Evolutionary conservation across 2,113 vertebrate genomes (phyloP).

Genomic region (Hippocampus barbouri): DNA sequence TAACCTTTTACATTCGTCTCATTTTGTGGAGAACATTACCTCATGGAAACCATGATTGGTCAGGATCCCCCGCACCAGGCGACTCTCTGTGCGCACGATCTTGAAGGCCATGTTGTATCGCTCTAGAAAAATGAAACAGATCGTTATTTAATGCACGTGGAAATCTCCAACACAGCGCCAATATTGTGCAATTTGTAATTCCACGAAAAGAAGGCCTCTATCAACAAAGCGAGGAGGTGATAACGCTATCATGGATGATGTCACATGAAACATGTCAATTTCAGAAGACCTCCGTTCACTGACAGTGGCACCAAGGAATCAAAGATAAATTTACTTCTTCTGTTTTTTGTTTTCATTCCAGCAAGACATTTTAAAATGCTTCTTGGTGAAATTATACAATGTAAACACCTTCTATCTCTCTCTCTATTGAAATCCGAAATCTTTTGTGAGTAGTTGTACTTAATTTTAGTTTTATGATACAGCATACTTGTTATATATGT

Average conservation of each 20-base stretch:
- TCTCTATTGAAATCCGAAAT: no score
- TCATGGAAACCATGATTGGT: slow-evolving; percentile 92
- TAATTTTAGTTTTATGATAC: no score
- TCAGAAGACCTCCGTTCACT: neutral
- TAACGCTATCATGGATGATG: neutral
- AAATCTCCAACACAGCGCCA: neutral
- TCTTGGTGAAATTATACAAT: no score
- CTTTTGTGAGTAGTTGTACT: no score
- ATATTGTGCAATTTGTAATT: neutral
- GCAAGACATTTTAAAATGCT: neutral
- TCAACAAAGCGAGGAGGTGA: neutral
- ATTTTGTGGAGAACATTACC: slow-evolving; percentile 66
- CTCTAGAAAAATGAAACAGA: slow-evolving; percentile 68
- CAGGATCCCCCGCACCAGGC: slow-evolving; percentile 88
- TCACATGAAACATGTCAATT: neutral
- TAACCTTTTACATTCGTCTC: slow-evolving; percentile 27
- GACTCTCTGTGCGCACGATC: slow-evolving; percentile 94
- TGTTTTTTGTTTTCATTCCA: no score
- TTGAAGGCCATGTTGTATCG: slow-evolving; percentile 90
- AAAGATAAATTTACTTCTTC: neutral
- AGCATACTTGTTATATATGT: no score
- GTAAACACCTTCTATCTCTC: no score
- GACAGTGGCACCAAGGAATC: neutral
- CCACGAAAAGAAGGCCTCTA: neutral
- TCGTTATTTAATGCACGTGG: neutral